phyloP scores from a whole-genome alignment of 2,797 vertebrate genomes.

The Pantherophis alleghaniensis region DNA sequence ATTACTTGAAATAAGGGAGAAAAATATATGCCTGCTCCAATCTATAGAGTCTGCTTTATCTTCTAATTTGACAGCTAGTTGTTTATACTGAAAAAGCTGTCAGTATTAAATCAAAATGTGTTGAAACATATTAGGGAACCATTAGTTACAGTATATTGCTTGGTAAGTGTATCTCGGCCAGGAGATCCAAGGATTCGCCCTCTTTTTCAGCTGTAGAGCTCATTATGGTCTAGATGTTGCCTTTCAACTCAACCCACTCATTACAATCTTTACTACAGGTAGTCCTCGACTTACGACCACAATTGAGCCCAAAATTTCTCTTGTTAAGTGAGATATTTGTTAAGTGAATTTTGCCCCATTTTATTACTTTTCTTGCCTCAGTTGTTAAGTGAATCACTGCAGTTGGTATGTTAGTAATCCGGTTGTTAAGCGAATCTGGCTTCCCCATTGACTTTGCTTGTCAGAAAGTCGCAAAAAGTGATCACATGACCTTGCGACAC shows the following conservation, averaged over 20 bases:
- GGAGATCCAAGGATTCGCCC: background rate
- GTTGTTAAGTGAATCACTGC: too few species aligned
- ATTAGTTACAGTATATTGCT: background rate
- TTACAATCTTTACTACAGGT: background rate
- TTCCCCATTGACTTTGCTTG: too few species aligned
- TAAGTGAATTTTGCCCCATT: too few species aligned
- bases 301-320: too few species aligned
- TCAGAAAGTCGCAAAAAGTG: too few species aligned
- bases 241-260: background rate
- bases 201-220: background rate
- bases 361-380: too few species aligned
- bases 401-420: too few species aligned
- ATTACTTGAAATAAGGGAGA: background rate
- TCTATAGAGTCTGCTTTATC: background rate
- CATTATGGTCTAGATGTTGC: background rate
- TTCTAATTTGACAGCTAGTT: background rate
- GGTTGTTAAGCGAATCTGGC: too few species aligned
- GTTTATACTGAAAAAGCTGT: background rate
- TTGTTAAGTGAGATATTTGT: too few species aligned
- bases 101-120: background rate
- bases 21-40: background rate
- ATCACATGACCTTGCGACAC: too few species aligned
- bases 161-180: background rate
- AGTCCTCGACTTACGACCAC: too few species aligned
- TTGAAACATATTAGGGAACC: background rate